phyloP scores from a whole-genome alignment of 35 echinoderm and acorn worm species.

The Ophiothrix spiculata region DNA sequence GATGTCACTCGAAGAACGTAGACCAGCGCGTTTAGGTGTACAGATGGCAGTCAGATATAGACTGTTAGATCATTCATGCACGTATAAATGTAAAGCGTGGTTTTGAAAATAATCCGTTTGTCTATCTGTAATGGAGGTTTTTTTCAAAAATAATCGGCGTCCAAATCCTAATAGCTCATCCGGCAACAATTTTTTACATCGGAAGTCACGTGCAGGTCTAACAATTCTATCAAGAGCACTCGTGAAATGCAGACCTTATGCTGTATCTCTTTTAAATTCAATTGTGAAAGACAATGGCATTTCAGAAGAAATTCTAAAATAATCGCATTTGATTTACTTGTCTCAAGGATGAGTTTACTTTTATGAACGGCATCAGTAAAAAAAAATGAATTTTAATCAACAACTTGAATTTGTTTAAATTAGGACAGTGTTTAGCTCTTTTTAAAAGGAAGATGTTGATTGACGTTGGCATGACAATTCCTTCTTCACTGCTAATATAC shows the following conservation, averaged over 20 bases:
- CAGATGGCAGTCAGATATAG: too few relatives aligned
- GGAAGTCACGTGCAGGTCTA: background rate
- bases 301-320: background rate
- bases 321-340: background rate
- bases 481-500: conserved; percentile 14
- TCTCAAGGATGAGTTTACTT: background rate
- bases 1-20: too few relatives aligned
- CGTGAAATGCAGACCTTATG: background rate
- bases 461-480: conserved; percentile 17
- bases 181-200: background rate
- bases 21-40: too few relatives aligned
- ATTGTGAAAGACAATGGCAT: background rate
- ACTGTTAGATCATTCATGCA: too few relatives aligned
- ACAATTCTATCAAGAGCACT: background rate
- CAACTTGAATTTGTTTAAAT: background rate
- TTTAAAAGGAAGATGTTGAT: background rate
- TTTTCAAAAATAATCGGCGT: background rate
- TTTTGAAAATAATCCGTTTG: too few relatives aligned
- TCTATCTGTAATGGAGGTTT: too few relatives aligned
- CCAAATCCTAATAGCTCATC: background rate
- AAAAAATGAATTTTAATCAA: background rate
- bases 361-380: background rate
- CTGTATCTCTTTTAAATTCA: background rate
- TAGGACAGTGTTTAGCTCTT: background rate
- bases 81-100: too few relatives aligned